Conservation (phyloP, 2,113 vertebrate genomes). For the Centrocercus urophasianus region DNA sequence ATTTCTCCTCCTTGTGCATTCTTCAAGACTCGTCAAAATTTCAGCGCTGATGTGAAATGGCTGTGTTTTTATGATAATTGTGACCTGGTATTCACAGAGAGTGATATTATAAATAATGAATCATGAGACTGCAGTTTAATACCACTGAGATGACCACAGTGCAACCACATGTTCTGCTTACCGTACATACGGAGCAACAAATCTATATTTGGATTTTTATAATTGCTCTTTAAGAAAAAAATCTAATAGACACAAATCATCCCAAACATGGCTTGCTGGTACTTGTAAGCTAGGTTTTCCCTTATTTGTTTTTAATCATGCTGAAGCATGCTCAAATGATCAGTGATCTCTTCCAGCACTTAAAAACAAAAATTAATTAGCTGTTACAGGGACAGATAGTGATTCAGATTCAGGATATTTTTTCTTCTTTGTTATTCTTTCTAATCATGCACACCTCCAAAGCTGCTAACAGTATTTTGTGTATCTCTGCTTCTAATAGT, state of each 20-base stretch:
- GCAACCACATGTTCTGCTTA: conserved; percentile 65
- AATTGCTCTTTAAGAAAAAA: conserved; percentile 32
- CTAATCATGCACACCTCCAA: background rate
- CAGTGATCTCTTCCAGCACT: background rate
- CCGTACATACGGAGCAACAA: background rate
- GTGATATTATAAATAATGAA: conserved; percentile 55
- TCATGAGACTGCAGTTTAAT: conserved; percentile 26
- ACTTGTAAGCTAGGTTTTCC: background rate
- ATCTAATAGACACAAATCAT: background rate
- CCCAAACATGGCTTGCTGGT: background rate
- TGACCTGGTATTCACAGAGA: conserved; percentile 19
- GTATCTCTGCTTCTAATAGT: background rate
- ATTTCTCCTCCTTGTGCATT: conserved; percentile 6
- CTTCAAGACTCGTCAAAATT: background rate
- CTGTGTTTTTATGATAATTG: background rate
- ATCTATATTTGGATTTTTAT: conserved; percentile 45
- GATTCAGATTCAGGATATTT: conserved; percentile 31
- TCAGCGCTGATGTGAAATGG: background rate
- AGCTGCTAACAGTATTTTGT: background rate
- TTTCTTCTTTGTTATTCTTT: background rate
- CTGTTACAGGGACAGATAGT: background rate
- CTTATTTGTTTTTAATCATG: background rate
- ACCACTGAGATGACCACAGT: conserved; percentile 67
- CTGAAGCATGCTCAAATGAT: conserved; percentile 14
- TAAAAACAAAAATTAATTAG: conserved; percentile 27